These are phyloP conservation scores for Apis cerana DNA, from an alignment of 1,140 invertebrate genomes.

Conservation along the genomic window DNA sequence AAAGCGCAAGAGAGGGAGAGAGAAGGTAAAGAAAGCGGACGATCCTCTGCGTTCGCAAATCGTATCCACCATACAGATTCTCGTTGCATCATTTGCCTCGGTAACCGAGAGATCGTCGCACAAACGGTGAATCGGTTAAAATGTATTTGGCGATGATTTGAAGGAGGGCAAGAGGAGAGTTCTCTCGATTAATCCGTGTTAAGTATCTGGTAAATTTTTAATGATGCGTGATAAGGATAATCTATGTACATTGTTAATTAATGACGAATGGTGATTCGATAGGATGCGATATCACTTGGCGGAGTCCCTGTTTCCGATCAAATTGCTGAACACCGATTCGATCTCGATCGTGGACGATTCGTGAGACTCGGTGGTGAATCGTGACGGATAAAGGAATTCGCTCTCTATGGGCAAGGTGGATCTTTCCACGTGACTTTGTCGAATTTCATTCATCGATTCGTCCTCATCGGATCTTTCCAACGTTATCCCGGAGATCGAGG, in stretches of 20 bases:
- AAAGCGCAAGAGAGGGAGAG: constrained; percentile 40
- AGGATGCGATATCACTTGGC: constrained; percentile 23
- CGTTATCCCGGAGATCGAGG: background rate
- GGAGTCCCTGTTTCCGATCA: constrained; percentile 60
- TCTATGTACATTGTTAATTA: constrained; percentile 44
- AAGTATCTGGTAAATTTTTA: background rate
- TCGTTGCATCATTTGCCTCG: background rate
- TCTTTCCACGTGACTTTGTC: constrained; percentile 65
- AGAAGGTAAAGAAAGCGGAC: constrained; percentile 20
- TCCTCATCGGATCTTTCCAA: constrained; percentile 52
- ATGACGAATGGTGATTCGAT: background rate
- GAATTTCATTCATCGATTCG: constrained; percentile 72
- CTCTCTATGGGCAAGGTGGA: constrained; percentile 78
- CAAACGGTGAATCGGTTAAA: too few relatives aligned
- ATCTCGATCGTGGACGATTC: constrained; percentile 80
- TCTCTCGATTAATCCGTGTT: background rate
- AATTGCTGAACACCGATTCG: constrained; percentile 78
- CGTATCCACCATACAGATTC: too few relatives aligned
- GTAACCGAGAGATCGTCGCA: background rate
- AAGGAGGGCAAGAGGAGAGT: background rate
- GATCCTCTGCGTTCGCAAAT: background rate
- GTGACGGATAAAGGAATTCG: constrained; percentile 66
- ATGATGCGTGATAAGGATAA: constrained; percentile 16
- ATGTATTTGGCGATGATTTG: background rate
- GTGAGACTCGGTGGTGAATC: constrained; percentile 74